Conservation (phyloP, 2,797 vertebrate species). For the Thamnophis elegans region DNA sequence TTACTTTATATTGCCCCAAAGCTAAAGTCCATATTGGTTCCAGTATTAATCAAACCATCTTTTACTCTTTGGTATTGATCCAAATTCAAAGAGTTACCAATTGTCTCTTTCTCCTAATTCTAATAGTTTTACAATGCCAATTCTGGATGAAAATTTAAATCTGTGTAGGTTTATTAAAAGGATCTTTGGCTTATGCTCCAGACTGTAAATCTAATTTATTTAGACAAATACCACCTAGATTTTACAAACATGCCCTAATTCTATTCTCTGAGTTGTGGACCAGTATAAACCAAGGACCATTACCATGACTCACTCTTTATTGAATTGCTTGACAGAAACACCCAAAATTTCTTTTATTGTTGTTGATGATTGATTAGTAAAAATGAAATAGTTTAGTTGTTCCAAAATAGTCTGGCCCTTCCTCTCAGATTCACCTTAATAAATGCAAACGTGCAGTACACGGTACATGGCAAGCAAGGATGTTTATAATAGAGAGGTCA, state of each 20-base stretch:
- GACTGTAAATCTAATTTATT: neutral
- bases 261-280: neutral
- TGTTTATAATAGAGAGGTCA: conserved; percentile 59
- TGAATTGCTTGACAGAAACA: conserved; percentile 25
- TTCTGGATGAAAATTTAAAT: neutral
- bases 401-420: conserved; percentile 51
- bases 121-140: neutral
- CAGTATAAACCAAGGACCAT: neutral
- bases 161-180: neutral
- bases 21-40: neutral
- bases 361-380: conserved; percentile 49
- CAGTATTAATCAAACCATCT: neutral
- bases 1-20: neutral
- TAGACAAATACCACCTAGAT: neutral
- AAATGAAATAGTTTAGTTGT: neutral
- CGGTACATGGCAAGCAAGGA: conserved; percentile 45
- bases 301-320: conserved; percentile 40
- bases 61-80: neutral
- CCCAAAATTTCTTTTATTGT: neutral
- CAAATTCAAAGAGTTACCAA: neutral
- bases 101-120: neutral
- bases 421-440: conserved; percentile 44
- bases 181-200: neutral
- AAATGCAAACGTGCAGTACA: conserved; percentile 44
- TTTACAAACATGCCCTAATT: neutral